These are phyloP conservation scores for Malurus cyaneus DNA, from an alignment of 2,113 vertebrate species.

Conservation along the genomic window DNA sequence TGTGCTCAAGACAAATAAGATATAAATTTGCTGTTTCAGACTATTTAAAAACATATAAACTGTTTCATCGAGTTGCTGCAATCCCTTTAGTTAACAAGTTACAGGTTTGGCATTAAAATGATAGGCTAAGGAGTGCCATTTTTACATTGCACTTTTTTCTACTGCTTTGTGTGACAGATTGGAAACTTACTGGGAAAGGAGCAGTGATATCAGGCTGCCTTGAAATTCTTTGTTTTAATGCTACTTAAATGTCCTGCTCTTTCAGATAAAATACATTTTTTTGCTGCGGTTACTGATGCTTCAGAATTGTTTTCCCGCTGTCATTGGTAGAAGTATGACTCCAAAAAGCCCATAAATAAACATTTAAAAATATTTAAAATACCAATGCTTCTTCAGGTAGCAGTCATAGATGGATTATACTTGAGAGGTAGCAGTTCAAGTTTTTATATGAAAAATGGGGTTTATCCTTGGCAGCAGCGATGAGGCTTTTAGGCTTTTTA, in stretches of 20 bases:
- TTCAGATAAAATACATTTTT: not conserved
- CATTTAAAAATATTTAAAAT: not conserved
- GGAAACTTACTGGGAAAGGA: not conserved
- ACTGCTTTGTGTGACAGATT: not conserved
- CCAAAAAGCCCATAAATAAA: not conserved
- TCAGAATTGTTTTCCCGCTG: not conserved
- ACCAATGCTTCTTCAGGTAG: not conserved
- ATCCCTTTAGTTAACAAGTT: not conserved
- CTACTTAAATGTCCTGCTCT: not conserved
- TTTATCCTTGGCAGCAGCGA: not conserved
- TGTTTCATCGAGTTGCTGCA: not conserved
- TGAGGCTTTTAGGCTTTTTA: not conserved
- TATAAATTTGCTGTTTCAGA: not conserved
- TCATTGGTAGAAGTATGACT: not conserved
- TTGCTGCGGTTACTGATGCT: not conserved
- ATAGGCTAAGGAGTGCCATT: not conserved
- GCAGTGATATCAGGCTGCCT: not conserved
- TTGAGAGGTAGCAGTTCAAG: not conserved
- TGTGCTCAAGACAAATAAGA: not conserved
- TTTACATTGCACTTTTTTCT: not conserved
- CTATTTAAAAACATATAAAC: not conserved
- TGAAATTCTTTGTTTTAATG: not conserved
- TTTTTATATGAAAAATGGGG: not conserved
- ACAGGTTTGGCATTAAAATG: not conserved
- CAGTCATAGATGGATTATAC: not conserved